phyloP scores from a whole-genome alignment of 2,797 vertebrate genomes.

The Garrulus glandarius region DNA sequence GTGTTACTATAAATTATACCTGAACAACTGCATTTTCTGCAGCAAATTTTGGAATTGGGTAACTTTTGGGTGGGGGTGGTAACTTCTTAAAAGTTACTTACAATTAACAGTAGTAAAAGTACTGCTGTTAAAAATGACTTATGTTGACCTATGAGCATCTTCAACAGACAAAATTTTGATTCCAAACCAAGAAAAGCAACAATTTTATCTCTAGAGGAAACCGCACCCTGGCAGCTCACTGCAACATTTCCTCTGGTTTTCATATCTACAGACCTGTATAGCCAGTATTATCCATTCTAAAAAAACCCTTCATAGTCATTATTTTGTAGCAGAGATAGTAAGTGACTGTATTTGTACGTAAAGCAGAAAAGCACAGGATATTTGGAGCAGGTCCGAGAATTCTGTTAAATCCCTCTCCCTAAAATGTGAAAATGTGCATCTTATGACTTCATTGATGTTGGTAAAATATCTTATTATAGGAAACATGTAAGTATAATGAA shows the following conservation, averaged over 20 bases:
- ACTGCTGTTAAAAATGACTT: background rate
- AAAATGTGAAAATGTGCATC: background rate
- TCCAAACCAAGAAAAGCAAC: background rate
- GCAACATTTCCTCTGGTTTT: background rate
- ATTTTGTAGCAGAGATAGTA: background rate
- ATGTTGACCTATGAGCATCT: background rate
- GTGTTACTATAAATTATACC: background rate
- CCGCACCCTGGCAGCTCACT: rapidly evolving
- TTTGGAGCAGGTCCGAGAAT: background rate
- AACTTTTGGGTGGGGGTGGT: background rate
- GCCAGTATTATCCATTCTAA: background rate
- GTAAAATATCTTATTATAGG: background rate
- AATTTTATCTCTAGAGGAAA: background rate
- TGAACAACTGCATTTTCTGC: background rate
- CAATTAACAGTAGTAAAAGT: background rate
- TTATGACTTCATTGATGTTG: background rate
- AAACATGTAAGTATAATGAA: background rate
- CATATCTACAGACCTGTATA: background rate
- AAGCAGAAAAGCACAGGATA: background rate
- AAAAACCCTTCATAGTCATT: background rate
- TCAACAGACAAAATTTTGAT: background rate
- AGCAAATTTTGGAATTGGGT: background rate
- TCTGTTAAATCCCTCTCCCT: background rate
- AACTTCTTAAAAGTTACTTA: background rate
- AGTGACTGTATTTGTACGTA: background rate